Evolutionary conservation across 2,797 vertebrate species (phyloP), one percentile per base, ranked within the genome.

Genomic region (Acipenser oxyrinchus): DNA sequence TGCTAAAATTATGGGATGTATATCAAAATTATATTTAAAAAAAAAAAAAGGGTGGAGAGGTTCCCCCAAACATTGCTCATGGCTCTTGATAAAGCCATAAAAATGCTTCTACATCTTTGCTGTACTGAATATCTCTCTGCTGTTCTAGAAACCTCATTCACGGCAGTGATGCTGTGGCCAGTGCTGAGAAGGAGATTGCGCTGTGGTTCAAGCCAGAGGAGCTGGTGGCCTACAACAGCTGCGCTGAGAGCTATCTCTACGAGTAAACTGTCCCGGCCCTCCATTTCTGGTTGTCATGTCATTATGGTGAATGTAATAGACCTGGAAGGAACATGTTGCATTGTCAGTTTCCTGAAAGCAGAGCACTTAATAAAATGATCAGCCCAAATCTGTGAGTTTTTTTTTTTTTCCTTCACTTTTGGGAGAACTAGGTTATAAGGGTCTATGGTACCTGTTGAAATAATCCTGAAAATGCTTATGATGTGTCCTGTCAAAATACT

Each of bases 91-190:
- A 18, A 18, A 18, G 18, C 18, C 18, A 18, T 18, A 18, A 37
- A 37, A 37, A 37, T 4, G 37, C 37, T 37, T 37, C 37, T 4
- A 5, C 5, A 37, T 37, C 37, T 37, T 37, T 37, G 3, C 37
- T 37, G 37, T 37, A 37, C 37, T 58, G 10, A 11, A 10, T 15
- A 13, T 61, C 53, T 23, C 61, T 72, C 61, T 52, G 10, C 51
- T 58, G 2, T 59, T 60, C 18, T 80, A 98, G 95, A 84, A 97
- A 98, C 87, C 93, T 97, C 74, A 94, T 96, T 78, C 95, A 97
- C 0, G 95, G 95, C 80, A 97, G 94, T 8, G 94, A 98, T 75
- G 93, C 93, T 0, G 84, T 93, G 66, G 87, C 93, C 53, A 95
- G 92, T 51, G 94, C 94, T 18, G 89, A 93, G 64, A 88, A 87